Evolutionary conservation across 92 coral and sea anemone genomes (phyloP).

Genomic region (Zoanthus sansibaricus): DNA sequence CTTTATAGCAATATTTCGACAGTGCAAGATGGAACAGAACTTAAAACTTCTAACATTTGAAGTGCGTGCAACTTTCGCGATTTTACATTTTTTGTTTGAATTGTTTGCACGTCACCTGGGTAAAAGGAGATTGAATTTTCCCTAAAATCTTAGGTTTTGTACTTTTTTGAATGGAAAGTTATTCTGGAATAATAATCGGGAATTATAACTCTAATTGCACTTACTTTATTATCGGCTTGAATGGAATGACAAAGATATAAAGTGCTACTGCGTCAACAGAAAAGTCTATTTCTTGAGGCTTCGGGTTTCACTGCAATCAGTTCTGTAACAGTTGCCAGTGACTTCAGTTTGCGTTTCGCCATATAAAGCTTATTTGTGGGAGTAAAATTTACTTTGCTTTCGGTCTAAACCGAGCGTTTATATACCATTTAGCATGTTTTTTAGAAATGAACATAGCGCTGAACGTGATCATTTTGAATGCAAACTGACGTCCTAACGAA

Average conservation of each 20-base stretch:
- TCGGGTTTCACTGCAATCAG: neutral
- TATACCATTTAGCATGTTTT: neutral
- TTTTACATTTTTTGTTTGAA: neutral
- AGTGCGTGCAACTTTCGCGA: neutral
- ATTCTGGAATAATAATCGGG: neutral
- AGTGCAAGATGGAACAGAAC: neutral
- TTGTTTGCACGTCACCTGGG: neutral
- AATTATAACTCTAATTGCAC: neutral
- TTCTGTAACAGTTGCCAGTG: neutral
- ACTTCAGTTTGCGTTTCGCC: too few species aligned
- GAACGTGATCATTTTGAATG: too few species aligned
- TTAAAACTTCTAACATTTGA: neutral
- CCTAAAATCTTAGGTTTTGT: neutral
- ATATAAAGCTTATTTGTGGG: neutral
- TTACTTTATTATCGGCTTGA: neutral
- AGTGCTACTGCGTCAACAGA: neutral
- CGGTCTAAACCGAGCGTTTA: neutral
- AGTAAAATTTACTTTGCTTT: neutral
- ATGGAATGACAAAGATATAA: neutral
- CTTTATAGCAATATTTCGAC: neutral
- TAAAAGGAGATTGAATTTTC: neutral
- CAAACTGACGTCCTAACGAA: too few species aligned
- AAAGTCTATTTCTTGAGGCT: neutral
- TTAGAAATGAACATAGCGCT: neutral
- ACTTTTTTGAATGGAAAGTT: slow-evolving; percentile 8